A percentile compares a stretch with the other conserved stretches of the same genome.
Evolutionary conservation across 2,113 vertebrate genomes (phyloP).

Genomic region (Cephalopterus ornatus): DNA sequence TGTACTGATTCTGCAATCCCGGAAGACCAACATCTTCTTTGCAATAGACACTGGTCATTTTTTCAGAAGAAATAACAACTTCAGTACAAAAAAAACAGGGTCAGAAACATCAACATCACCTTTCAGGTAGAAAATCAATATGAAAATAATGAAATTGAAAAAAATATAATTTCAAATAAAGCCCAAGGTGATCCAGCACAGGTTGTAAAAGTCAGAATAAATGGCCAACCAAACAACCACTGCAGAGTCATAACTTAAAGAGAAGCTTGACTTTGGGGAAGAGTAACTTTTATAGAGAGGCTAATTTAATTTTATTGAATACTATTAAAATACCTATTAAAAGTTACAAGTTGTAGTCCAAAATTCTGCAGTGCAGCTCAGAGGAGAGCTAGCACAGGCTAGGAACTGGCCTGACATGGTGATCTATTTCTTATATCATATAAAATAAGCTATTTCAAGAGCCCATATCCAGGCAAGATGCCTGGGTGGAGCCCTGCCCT

Average conservation of each 20-base stretch:
- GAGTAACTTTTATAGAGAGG: background rate
- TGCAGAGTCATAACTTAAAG: background rate
- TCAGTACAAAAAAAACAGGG: background rate
- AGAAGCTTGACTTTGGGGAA: background rate
- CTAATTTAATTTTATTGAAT: background rate
- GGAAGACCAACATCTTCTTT: background rate
- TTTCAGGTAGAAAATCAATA: background rate
- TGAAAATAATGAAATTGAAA: background rate
- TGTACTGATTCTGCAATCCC: fast-evolving
- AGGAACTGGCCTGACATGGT: background rate
- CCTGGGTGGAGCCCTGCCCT: background rate
- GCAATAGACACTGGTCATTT: background rate
- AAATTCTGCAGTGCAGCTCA: background rate
- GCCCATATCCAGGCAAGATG: background rate
- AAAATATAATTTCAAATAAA: background rate
- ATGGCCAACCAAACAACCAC: background rate
- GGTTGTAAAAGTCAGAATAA: background rate
- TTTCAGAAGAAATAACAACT: background rate
- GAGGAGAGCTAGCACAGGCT: background rate
- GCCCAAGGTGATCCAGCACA: background rate
- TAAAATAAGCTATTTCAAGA: background rate
- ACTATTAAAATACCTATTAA: background rate
- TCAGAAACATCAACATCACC: background rate
- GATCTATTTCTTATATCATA: background rate
- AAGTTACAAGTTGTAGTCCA: background rate